Conservation (phyloP, 2,113 vertebrate species). For the Apistogramma diplotaenia region DNA sequence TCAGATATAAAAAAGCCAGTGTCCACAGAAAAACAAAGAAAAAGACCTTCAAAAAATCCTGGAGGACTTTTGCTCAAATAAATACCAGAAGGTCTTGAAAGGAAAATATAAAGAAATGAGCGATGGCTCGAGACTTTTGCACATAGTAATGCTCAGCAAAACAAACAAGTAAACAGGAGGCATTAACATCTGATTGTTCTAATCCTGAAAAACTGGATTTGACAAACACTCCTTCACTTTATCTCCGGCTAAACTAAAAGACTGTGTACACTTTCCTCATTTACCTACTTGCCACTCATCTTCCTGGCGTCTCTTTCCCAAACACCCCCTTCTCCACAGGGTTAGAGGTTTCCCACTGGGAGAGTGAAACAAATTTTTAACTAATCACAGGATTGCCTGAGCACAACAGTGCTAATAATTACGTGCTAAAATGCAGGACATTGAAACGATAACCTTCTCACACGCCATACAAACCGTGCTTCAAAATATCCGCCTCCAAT, state of each 20-base stretch:
- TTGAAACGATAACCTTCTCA: constrained; percentile 47
- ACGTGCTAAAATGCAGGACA: constrained; percentile 36
- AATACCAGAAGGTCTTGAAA: not conserved
- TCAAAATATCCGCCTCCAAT: not conserved
- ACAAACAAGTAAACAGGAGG: not conserved
- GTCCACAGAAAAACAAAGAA: not conserved
- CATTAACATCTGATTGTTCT: not conserved
- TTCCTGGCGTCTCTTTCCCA: not conserved
- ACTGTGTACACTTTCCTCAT: constrained; percentile 45
- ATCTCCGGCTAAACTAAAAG: constrained; percentile 29
- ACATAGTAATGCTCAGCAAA: not conserved
- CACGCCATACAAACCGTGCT: not conserved
- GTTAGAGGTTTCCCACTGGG: constrained; percentile 38
- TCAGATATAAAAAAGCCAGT: not conserved
- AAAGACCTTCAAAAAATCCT: not conserved
- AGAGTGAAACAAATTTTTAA: constrained; percentile 49
- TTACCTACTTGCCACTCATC: constrained; percentile 19
- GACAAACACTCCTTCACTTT: constrained; percentile 40
- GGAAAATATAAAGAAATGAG: not conserved
- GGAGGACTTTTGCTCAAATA: not conserved
- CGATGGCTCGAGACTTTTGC: not conserved
- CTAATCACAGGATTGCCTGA: constrained; percentile 46
- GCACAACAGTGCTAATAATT: constrained; percentile 46
- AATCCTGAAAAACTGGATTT: not conserved
- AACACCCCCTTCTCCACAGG: not conserved